phyloP scores from a whole-genome alignment of 2,113 vertebrate species.

The Phoxinus phoxinus region DNA sequence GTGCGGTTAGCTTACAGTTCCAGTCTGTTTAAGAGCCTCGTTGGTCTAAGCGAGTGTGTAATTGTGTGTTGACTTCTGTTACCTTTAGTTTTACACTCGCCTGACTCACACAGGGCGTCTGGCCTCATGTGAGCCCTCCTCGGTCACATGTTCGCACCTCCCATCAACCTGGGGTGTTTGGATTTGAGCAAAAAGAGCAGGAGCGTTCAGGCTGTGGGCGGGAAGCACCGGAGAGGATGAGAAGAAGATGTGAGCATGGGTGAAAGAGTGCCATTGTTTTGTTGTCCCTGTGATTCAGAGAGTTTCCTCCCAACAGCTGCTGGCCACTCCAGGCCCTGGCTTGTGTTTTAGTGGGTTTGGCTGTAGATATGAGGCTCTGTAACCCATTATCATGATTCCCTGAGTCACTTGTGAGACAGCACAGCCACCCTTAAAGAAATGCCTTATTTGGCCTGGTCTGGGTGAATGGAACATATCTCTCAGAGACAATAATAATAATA shows the following conservation, averaged over 20 bases:
- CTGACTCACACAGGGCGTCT: not conserved
- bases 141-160: constrained; percentile 9
- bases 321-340: not conserved
- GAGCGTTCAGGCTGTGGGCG: not conserved
- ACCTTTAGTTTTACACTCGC: not conserved
- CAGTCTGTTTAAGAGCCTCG: not conserved
- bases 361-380: constrained; percentile 19
- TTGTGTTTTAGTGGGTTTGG: not conserved
- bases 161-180: not conserved
- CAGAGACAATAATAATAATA: constrained; percentile 19
- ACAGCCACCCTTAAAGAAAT: not conserved
- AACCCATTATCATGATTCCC: constrained; percentile 1
- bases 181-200: constrained; percentile 6
- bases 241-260: not conserved
- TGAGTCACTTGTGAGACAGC: constrained; percentile 18
- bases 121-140: constrained; percentile 5
- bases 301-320: constrained; percentile 26
- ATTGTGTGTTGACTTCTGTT: constrained; percentile 7
- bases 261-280: constrained; percentile 2
- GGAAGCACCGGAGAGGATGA: constrained; percentile 6
- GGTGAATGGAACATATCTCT: not conserved
- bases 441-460: not conserved
- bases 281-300: constrained; percentile 32
- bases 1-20: not conserved
- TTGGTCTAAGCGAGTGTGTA: not conserved